Conservation (phyloP, 2,888 invertebrate species). For the Micoletzkya japonica region DNA sequence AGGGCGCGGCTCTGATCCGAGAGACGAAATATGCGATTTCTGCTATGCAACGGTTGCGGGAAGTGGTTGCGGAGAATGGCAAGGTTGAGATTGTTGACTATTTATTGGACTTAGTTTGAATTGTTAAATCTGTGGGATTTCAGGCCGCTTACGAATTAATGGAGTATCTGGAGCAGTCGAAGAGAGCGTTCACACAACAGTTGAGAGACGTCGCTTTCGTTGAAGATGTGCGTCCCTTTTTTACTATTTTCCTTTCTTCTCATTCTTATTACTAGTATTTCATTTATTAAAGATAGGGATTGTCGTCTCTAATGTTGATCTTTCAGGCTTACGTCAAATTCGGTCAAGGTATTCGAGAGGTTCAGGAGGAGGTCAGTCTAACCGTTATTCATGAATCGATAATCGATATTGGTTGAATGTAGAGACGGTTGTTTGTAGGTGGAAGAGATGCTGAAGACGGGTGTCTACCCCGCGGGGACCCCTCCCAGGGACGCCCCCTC, state of each 20-base stretch:
- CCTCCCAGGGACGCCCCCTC: conserved; percentile 51
- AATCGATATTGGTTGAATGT: neutral
- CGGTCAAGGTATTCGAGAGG: conserved; percentile 44
- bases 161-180: conserved; percentile 79
- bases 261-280: conserved; percentile 3
- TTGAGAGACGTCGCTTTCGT: conserved; percentile 92
- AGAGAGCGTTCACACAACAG: conserved; percentile 85
- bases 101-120: conserved; percentile 16
- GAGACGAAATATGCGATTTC: conserved; percentile 47
- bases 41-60: conserved; percentile 27
- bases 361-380: conserved; percentile 38
- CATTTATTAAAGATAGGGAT: neutral
- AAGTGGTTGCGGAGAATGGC: conserved; percentile 12
- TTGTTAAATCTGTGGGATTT: neutral
- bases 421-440: conserved; percentile 24
- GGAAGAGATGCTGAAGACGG: conserved; percentile 48
- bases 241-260: neutral
- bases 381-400: neutral
- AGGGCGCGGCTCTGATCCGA: conserved; percentile 42
- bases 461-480: conserved; percentile 46
- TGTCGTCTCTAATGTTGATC: neutral
- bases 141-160: conserved; percentile 70
- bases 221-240: conserved; percentile 78
- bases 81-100: conserved; percentile 25
- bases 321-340: conserved; percentile 51